phyloP scores from a whole-genome alignment of 1,140 invertebrate genomes.

The Centruroides sculpturatus region DNA sequence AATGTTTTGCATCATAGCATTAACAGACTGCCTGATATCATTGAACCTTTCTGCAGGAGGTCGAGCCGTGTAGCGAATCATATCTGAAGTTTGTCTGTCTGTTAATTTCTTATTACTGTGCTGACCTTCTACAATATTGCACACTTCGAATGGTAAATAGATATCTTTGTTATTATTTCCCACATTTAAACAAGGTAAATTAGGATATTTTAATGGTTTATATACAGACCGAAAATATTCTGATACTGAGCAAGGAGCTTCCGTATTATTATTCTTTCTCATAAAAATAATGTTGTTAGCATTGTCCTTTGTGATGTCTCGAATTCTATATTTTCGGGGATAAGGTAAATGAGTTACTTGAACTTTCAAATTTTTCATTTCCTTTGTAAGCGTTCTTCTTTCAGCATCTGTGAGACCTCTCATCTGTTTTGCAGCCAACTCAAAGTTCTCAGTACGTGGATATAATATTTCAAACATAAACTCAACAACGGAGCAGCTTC shows the following conservation, averaged over 20 bases:
- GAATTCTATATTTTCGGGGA: constrained; percentile 13
- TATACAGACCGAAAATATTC: constrained; percentile 1
- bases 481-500: constrained; percentile 1
- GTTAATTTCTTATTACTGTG: constrained; percentile 14
- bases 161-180: constrained; percentile 15
- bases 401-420: constrained; percentile 4
- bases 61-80: constrained; percentile 22
- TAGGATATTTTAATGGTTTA: constrained; percentile 13
- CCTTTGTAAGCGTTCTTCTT: constrained; percentile 2
- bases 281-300: constrained; percentile 9
- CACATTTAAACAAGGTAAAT: constrained; percentile 25
- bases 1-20: neutral
- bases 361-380: constrained; percentile 14
- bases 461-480: constrained; percentile 4
- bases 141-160: constrained; percentile 27
- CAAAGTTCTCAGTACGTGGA: neutral
- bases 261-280: neutral
- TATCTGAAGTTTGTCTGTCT: constrained; percentile 11
- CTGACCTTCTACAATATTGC: constrained; percentile 23
- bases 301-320: constrained; percentile 3
- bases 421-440: neutral
- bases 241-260: neutral
- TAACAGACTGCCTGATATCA: constrained; percentile 1
- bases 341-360: constrained; percentile 14
- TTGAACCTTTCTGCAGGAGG: constrained; percentile 20